Conservation (phyloP, 2,797 vertebrate species). For the Danio jaintianensis region DNA sequence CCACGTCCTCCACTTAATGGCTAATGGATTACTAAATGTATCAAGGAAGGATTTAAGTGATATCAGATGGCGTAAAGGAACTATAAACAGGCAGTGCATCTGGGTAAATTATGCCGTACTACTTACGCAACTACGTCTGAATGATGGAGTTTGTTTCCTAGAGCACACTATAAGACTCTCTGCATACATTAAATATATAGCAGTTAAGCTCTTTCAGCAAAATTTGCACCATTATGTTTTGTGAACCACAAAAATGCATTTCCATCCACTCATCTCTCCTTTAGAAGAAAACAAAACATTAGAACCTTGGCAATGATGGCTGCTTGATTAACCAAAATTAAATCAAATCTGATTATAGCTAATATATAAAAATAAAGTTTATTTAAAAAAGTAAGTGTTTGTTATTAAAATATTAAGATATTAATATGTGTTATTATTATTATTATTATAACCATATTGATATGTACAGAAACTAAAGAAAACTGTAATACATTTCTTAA, state of each 20-base stretch:
- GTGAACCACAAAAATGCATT: neutral
- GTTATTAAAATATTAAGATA: no score
- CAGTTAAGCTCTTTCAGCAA: neutral
- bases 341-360: no score
- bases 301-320: no score
- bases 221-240: neutral
- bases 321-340: no score
- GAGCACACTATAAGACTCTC: neutral
- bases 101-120: constrained; percentile 25
- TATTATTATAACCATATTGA: no score
- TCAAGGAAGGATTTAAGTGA: constrained; percentile 41
- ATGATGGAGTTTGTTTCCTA: constrained; percentile 28
- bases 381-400: no score
- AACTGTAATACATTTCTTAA: no score
- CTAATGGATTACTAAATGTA: constrained; percentile 49
- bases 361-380: no score
- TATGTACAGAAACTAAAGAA: no score
- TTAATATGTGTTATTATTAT: no score
- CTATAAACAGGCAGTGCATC: constrained; percentile 37
- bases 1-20: constrained; percentile 30
- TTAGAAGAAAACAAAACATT: neutral
- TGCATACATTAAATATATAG: neutral
- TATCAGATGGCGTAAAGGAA: constrained; percentile 47
- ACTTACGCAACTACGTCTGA: constrained; percentile 3
- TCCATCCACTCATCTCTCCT: neutral